Base-by-base conservation (phyloP, 2,888 invertebrate genomes). In the Frankliniella intonsa region DNA sequence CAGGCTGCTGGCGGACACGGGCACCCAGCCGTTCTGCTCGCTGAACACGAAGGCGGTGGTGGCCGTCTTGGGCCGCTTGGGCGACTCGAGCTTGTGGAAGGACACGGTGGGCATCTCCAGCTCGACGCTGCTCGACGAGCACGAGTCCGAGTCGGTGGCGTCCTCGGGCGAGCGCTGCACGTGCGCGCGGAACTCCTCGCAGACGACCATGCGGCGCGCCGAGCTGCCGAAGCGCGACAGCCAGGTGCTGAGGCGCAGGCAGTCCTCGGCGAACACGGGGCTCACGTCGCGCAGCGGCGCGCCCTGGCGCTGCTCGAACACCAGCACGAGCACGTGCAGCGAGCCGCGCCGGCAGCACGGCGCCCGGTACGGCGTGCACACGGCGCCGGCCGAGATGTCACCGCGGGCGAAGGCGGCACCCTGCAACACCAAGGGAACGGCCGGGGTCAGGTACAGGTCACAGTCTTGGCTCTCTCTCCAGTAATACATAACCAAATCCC, bases 101-200 rank as follows among this genome's bases (percentile, higher is more conserved):
- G 69, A 76, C 3, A 76, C 69, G 25, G 69, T 76, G 69, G 69
- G 22, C 25, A 25, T 25, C 22, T 22, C 25, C 22, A 76, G 69
- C 69, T 76, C 69, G 22, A 76, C 69, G 69, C 69, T 76, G 69
- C 69, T 76, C 22, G 69, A 22, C 25, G 69, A 76, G 69, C 69
- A 76, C 11, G 22, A 9, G 69, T 76, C 69, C 69, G 69, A 76
- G 69, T 76, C 69, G 69, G 22, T 76, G 22, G 69, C 9, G 69
- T 76, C 69, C 69, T 22, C 25, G 69, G 22, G 22, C 22, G 69
- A 76, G 25, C 69, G 69, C 69, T 76, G 22, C 22, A 76, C 69
- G 69, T 76, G 69, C 69, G 69, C 69, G 69, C 69, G 69, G 69
- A 76, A 76, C 69, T 76, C 69, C 69, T 76, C 69, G 69, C 69